Base-by-base conservation (phyloP, 2,113 vertebrate genomes). In the Pluvianellus socialis region DNA sequence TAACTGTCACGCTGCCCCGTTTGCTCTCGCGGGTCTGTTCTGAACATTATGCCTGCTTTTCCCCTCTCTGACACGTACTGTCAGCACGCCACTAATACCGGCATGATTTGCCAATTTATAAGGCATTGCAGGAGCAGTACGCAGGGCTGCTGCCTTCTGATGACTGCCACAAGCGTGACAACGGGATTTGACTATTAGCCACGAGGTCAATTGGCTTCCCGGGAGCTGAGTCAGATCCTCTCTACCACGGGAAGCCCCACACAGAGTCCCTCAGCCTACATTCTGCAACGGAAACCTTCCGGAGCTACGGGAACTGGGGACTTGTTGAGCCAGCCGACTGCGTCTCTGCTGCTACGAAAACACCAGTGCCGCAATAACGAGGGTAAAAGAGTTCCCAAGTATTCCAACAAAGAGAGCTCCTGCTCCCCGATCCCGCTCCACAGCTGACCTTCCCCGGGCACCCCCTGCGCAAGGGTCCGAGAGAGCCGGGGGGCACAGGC, bases 11-110 rank as follows among this genome's bases (percentile, higher is more conserved):
- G 1, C 27, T 18, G 4, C 8, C 68, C 44, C 4, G 10, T 1
- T 1, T 0, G 44, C 33, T 21, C 15, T 8, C 32, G 5, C 5
- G 3, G 47, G 42, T 22, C 67, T 38, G 15, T 4, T 44, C 52
- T 10, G 38, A 42, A 13, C 28, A 10, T 23, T 3, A 14, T 1
- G 14, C n/a, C 4, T 0, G 53, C 11, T 12, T 19, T 6, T 6
- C 12, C 26, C 56, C 53, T 47, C 45, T 32, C 35, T 11, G 47
- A 61, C 56, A 50, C 0, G 9, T 14, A 17, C 45, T 33, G 42
- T 65, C 71, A 19, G 4, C 59, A 5, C 0, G 20, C 4, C 9
- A 45, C 42, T 32, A 23, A 79, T 2, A 33, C 40, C 24, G 3
- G 42, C 1, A 14, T 0, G 13, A 88, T 45, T 24, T 20, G 35